Conservation (phyloP, 2,888 invertebrate species). For the Meganola albula region DNA sequence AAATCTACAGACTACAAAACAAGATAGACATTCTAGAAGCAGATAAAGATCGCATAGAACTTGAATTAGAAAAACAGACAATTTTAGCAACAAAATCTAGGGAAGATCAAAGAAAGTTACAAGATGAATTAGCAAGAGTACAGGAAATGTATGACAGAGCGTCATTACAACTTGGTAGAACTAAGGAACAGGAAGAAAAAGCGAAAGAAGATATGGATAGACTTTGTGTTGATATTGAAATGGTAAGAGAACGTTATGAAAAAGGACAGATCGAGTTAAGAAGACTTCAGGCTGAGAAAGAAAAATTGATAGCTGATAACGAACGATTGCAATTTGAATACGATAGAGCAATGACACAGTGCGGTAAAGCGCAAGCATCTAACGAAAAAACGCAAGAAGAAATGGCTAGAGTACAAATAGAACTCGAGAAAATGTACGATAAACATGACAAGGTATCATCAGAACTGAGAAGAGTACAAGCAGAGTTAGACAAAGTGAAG, state of each 20-base stretch:
- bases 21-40: constrained; percentile 92
- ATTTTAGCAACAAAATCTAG: constrained; percentile 87
- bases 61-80: constrained; percentile 91
- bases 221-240: constrained; percentile 87
- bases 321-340: constrained; percentile 91
- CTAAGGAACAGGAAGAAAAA: constrained; percentile 94
- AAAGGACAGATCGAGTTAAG: constrained; percentile 91
- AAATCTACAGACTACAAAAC: constrained; percentile 91
- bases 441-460: constrained; percentile 91
- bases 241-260: constrained; percentile 92
- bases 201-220: constrained; percentile 90
- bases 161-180: constrained; percentile 88
- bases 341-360: constrained; percentile 91
- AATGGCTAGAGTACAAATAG: constrained; percentile 89
- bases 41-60: constrained; percentile 89
- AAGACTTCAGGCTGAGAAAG: constrained; percentile 89
- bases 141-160: constrained; percentile 94
- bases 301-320: constrained; percentile 89
- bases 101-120: constrained; percentile 90
- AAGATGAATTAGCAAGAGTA: constrained; percentile 89
- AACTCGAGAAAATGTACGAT: constrained; percentile 93
- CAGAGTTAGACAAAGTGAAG: constrained; percentile 83
- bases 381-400: constrained; percentile 95
- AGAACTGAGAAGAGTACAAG: constrained; percentile 88
- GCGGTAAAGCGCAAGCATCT: constrained; percentile 88